phyloP scores from a whole-genome alignment of 1,140 invertebrate genomes.

The Calephelis nemesis region DNA sequence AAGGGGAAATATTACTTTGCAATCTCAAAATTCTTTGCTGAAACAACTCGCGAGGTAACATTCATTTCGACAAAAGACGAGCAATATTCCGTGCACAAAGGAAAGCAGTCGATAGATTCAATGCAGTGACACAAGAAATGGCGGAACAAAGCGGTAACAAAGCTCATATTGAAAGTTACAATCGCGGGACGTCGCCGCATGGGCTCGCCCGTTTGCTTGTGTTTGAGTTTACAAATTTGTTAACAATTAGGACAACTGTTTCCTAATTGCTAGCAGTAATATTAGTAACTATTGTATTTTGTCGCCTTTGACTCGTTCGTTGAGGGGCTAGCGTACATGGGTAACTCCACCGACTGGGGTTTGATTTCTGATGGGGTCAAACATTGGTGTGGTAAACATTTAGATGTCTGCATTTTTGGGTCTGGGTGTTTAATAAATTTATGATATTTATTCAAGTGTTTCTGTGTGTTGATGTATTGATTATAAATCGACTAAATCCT shows the following conservation, averaged over 20 bases:
- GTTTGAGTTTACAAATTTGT: slow-evolving; percentile 16
- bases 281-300: no score
- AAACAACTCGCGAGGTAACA: slow-evolving; percentile 76
- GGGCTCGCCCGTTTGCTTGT: slow-evolving; percentile 21
- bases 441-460: no score
- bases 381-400: no score
- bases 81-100: slow-evolving; percentile 77
- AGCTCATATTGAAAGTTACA: slow-evolving; percentile 76
- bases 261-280: no score
- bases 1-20: slow-evolving; percentile 77
- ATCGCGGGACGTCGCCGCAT: slow-evolving; percentile 33
- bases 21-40: slow-evolving; percentile 74
- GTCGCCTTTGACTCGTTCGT: no score
- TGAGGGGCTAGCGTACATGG: no score
- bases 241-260: background rate
- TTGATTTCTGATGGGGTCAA: no score
- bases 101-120: slow-evolving; percentile 76
- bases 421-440: no score
- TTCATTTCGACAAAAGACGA: slow-evolving; percentile 77
- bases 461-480: no score
- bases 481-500: no score
- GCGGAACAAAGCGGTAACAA: slow-evolving; percentile 74
- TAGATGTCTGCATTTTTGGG: no score
- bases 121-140: slow-evolving; percentile 78
- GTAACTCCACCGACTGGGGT: no score